Percentiles rank a stretch among this genome's conserved stretches.
These are phyloP conservation scores for Spinus olivaceus DNA, from an alignment of 2,797 vertebrate species.

Conservation along the genomic window DNA sequence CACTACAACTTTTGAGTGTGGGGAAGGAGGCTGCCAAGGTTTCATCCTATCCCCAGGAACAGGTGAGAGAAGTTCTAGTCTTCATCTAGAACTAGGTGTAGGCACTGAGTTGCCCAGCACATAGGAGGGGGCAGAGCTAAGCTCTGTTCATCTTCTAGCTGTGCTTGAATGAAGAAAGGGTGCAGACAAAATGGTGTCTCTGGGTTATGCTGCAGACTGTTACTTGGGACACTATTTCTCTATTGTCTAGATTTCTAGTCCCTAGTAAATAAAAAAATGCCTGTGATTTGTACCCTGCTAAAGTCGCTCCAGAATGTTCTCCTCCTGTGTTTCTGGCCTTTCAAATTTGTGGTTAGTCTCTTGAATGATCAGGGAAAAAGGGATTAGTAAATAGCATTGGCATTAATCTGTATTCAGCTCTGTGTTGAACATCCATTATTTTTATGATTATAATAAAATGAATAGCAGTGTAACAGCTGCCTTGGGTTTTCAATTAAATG, in stretches of 20 bases:
- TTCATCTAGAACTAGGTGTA: not conserved
- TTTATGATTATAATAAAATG: slow-evolving; percentile 50
- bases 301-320: not conserved
- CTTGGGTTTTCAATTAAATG: slow-evolving; percentile 56
- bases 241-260: not conserved
- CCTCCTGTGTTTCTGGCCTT: not conserved
- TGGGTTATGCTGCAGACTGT: not conserved
- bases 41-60: not conserved
- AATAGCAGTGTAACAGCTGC: slow-evolving; percentile 24
- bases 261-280: not conserved
- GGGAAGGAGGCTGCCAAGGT: not conserved
- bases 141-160: not conserved
- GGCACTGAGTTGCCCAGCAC: not conserved
- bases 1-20: not conserved
- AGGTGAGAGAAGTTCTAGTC: not conserved
- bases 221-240: not conserved
- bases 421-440: slow-evolving; percentile 41
- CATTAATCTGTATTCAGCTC: slow-evolving; percentile 40
- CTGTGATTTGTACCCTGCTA: not conserved
- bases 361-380: not conserved
- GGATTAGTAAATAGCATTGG: slow-evolving; percentile 35
- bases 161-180: not conserved
- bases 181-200: not conserved
- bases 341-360: not conserved
- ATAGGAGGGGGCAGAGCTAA: not conserved